These are phyloP conservation scores for Pelobates fuscus DNA, from an alignment of 2,113 vertebrate genomes.

Conservation along the genomic window DNA sequence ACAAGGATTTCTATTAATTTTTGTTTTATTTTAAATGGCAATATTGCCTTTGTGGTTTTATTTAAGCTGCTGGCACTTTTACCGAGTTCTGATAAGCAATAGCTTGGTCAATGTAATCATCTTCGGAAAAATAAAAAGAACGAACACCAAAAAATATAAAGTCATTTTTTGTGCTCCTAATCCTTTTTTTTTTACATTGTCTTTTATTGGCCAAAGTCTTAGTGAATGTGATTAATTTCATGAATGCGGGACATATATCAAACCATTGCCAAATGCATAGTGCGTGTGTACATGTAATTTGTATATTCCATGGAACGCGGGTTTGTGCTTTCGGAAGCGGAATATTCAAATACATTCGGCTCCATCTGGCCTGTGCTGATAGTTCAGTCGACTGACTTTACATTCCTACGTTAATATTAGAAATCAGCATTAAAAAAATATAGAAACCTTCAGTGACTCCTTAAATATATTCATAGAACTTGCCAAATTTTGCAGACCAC, in stretches of 20 bases:
- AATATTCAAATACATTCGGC: background rate
- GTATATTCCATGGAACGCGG: background rate
- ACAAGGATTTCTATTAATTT: too few species aligned
- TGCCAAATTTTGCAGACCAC: constrained; percentile 32
- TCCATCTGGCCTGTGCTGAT: constrained; percentile 30
- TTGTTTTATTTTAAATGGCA: too few species aligned
- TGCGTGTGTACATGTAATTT: background rate
- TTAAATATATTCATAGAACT: constrained; percentile 43
- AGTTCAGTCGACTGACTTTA: constrained; percentile 30
- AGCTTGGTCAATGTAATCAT: background rate
- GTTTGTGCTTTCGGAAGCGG: background rate
- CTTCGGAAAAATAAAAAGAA: too few species aligned
- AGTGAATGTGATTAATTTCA: background rate
- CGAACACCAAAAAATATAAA: too few species aligned
- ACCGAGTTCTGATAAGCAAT: too few species aligned
- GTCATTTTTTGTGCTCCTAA: too few species aligned
- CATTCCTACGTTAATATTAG: constrained; percentile 12
- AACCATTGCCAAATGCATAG: background rate
- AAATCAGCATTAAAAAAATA: constrained; percentile 11
- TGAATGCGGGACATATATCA: background rate
- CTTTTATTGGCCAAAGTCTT: background rate
- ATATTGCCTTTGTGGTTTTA: too few species aligned
- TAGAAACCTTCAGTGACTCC: background rate
- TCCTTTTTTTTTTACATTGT: background rate
- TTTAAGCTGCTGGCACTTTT: too few species aligned